Base-by-base conservation (phyloP, 1,140 invertebrate genomes). In the Brachystomella parvula region DNA sequence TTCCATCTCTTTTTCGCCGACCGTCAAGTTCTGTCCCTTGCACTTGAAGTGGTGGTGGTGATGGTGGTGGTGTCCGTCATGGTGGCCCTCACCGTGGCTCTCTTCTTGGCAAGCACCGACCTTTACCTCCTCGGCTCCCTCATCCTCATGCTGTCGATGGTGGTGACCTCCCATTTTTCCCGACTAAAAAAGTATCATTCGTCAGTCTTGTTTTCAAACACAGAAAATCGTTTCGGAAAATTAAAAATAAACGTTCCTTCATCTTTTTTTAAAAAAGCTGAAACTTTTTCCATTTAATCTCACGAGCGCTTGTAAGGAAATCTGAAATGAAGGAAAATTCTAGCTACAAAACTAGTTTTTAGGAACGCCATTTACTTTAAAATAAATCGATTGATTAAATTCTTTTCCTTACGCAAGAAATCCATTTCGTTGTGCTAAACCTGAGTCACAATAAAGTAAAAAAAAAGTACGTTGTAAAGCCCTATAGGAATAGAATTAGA, bases 81-180 rank as follows among this genome's bases (percentile, higher is more conserved):
- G 6, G 49, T 53, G 49, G 21, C 24, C 12, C 6, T 24, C 49
- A 15, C 6, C 3, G 21, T 53, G 21, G 24, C 49, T n/a, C n/a
- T n/a, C n/a, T n/a, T n/a, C n/a, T n/a, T n/a, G n/a, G n/a, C n/a
- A n/a, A n/a, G n/a, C n/a, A n/a, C n/a, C n/a, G n/a, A n/a, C n/a
- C n/a, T n/a, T n/a, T n/a, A n/a, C n/a, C n/a, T n/a, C n/a, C n/a
- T n/a, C n/a, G n/a, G n/a, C n/a, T n/a, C n/a, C n/a, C n/a, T n/a
- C n/a, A n/a, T n/a, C n/a, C n/a, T n/a, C 49, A 53, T 53, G 49
- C 12, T 53, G 49, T 26, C 49, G 12, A 24, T 53, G 49, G 49
- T 53, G 49, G 24, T 53, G 49, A 53, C 21, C 6, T 39, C 35
- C 35, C 6, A 9, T 6, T 6, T 39, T 6, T 39, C 35, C 35